Evolutionary conservation across 2,113 vertebrate genomes (phyloP), one percentile per base, ranked within the genome.

Genomic region (Xyrauchen texanus): DNA sequence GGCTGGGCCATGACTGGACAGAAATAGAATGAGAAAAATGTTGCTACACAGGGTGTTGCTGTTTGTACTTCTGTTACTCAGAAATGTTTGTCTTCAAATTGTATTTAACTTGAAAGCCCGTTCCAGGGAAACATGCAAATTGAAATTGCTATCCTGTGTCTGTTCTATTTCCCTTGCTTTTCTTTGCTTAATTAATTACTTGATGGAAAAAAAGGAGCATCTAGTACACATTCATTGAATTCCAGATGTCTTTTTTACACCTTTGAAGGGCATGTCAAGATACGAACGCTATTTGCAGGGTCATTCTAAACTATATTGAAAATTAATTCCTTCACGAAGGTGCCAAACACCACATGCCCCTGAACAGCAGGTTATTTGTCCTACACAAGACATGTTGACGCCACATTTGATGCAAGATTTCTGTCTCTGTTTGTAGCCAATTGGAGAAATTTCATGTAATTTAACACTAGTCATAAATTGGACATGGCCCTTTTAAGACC

Each of bases 11-110:
- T 6, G 21, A 34, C 21, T 34, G 21, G 21, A 34, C 75, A 52
- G 52, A 75, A 84, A 84, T 75, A 81, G 52, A 65, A 16, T 4
- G 42, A 52, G 21, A 62, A 67, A 51, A 9, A 63, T 63, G 44
- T 53, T 34, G 21, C 21, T 34, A 34, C 55, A n/a, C 55, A 58
- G n/a, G 13, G n/a, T 58, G n/a, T 5, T 58, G 51, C 9, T 9
- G 3, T 53, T 53, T 10, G 21, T 53, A 7, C 55, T 15, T 15
- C 5, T 15, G 55, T 13, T 58, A 0, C 7, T n/a, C 21, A 34
- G 21, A 34, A 34, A 34, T 34, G 21, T 34, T 34, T 34, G 21
- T 34, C 21, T 3, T 34, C 21, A 34, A 34, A 34, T 34, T 58
- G 13, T 58, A 34, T 34, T 34, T 34, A 34, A 34, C 21, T 34